These are phyloP conservation scores for Poicephalus gulielmi DNA, from an alignment of 2,113 vertebrate species.

Conservation along the genomic window DNA sequence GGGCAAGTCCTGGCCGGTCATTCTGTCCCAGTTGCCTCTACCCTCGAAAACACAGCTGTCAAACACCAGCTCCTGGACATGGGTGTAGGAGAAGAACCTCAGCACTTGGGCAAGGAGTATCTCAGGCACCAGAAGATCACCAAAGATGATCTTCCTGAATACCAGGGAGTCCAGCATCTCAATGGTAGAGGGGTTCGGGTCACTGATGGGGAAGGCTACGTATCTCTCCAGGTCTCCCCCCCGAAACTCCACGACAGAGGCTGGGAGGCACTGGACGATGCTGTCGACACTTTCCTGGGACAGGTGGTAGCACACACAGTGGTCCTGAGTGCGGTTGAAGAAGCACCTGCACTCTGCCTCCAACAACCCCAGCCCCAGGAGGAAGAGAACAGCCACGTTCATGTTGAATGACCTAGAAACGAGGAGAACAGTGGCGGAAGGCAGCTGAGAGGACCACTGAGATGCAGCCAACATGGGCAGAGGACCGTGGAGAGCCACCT, in stretches of 20 bases:
- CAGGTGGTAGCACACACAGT: slow-evolving; percentile 72
- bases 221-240: slow-evolving; percentile 63
- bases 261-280: slow-evolving; percentile 50
- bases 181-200: rapidly evolving
- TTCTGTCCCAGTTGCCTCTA: not conserved
- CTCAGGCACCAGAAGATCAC: slow-evolving; percentile 50
- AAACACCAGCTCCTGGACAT: slow-evolving; percentile 61
- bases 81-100: slow-evolving; percentile 56
- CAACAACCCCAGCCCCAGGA: slow-evolving; percentile 19
- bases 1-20: not conserved
- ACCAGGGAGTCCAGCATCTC: not conserved
- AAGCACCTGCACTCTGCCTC: slow-evolving; percentile 12
- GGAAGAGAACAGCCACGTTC: not conserved
- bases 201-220: not conserved
- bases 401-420: not conserved
- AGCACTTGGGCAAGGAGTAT: slow-evolving; percentile 42
- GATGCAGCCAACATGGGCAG: not conserved
- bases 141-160: slow-evolving; percentile 56
- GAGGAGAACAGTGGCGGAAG: not conserved
- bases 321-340: not conserved
- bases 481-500: not conserved
- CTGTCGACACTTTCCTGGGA: not conserved
- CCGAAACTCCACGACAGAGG: slow-evolving; percentile 56
- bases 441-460: not conserved
- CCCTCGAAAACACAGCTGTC: slow-evolving; percentile 51